Percentiles rank a stretch among this genome's conserved stretches.
Evolutionary conservation across 2,888 invertebrate species (phyloP).

Genomic region (Amiota minor): DNA sequence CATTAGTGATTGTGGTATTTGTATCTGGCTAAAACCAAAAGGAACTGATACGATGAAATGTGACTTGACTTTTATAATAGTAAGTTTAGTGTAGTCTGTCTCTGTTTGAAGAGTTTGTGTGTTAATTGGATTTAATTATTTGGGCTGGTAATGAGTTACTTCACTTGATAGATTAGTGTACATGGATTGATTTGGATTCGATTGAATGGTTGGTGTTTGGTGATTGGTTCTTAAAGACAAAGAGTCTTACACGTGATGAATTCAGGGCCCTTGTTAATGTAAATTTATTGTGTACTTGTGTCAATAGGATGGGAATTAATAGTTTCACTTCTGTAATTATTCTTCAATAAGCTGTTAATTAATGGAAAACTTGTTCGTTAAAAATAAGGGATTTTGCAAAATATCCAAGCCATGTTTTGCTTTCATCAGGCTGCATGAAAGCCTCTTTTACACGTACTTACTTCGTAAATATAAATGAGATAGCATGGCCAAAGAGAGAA

Average conservation of each 20-base stretch:
- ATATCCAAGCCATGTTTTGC: no score
- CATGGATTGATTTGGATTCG: not conserved
- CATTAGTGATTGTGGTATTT: not conserved
- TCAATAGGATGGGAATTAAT: no score
- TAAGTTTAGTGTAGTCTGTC: no score
- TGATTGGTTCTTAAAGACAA: slow-evolving; percentile 26
- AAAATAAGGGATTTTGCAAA: no score
- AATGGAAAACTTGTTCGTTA: no score
- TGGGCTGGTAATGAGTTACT: slow-evolving; percentile 44
- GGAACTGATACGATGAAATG: slow-evolving; percentile 28
- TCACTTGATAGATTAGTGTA: slow-evolving; percentile 4
- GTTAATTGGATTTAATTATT: slow-evolving; percentile 63
- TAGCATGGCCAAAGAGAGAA: no score
- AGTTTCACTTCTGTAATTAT: no score
- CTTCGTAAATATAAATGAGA: no score
- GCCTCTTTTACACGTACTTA: no score
- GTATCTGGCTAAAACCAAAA: not conserved
- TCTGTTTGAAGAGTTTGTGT: slow-evolving; percentile 47
- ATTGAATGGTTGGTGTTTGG: not conserved
- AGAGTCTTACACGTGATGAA: slow-evolving; percentile 22
- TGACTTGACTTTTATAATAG: slow-evolving; percentile 12
- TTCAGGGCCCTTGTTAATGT: slow-evolving; percentile 28
- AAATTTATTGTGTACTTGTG: not conserved
- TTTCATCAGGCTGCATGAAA: no score
- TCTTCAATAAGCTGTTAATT: no score